Evolutionary conservation across 1,140 invertebrate genomes (phyloP).

Genomic region (Euwallacea fornicatus): DNA sequence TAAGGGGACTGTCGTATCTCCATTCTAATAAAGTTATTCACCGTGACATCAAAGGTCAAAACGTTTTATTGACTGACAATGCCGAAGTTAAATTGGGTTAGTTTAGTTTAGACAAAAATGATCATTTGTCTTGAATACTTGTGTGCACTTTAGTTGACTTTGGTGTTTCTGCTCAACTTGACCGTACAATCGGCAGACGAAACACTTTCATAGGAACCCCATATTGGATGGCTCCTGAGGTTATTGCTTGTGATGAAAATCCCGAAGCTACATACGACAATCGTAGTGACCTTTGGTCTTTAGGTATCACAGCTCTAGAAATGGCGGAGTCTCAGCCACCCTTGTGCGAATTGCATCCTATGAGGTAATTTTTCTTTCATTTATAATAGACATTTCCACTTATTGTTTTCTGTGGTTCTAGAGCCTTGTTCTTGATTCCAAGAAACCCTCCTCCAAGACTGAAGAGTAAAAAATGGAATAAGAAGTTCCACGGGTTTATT

Average conservation of each 20-base stretch:
- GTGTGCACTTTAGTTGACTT: slow-evolving; percentile 82
- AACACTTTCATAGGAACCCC: slow-evolving; percentile 99
- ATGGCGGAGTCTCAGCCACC: slow-evolving; percentile 99
- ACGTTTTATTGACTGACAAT: slow-evolving; percentile 98
- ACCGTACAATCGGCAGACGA: slow-evolving; percentile 96
- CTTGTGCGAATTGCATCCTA: slow-evolving; percentile 98
- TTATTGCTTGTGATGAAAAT: slow-evolving; percentile 99
- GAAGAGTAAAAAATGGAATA: slow-evolving; percentile 98
- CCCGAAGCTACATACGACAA: slow-evolving; percentile 99
- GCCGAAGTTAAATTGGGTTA: slow-evolving; percentile 96
- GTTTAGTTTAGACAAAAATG: slow-evolving; percentile 37
- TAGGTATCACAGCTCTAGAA: slow-evolving; percentile 98
- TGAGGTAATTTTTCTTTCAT: slow-evolving; percentile 63
- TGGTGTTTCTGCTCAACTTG: slow-evolving; percentile 98
- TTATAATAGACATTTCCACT: background rate
- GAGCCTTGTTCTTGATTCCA: slow-evolving; percentile 55
- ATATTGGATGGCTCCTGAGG: slow-evolving; percentile 97
- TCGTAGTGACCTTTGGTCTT: slow-evolving; percentile 96
- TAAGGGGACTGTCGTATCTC: slow-evolving; percentile 94
- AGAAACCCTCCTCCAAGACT: slow-evolving; percentile 69
- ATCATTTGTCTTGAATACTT: background rate
- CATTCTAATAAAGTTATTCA: slow-evolving; percentile 99
- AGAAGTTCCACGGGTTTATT: slow-evolving; percentile 90
- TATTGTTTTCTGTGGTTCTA: background rate
- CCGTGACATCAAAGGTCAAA: slow-evolving; percentile 99